These are phyloP conservation scores for Erpornis zantholeuca DNA, from an alignment of 2,113 vertebrate genomes.

Conservation along the genomic window DNA sequence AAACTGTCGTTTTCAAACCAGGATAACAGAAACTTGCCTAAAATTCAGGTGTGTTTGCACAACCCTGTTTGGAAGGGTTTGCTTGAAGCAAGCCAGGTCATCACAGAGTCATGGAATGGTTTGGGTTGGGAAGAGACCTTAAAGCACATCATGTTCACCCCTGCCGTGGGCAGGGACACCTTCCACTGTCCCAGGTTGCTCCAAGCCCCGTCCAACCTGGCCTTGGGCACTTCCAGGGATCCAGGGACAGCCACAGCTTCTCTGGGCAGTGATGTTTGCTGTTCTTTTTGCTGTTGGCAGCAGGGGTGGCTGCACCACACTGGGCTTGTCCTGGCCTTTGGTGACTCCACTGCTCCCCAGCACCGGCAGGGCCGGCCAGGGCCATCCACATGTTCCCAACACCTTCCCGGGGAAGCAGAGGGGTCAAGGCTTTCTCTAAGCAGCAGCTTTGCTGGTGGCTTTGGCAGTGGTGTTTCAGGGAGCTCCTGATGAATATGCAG, in stretches of 20 bases:
- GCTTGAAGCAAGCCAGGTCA: not conserved
- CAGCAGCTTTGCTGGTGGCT: not conserved
- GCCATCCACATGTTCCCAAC: not conserved
- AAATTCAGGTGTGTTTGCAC: not conserved
- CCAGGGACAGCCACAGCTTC: not conserved
- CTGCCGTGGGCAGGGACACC: not conserved
- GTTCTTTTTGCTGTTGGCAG: not conserved
- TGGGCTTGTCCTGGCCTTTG: not conserved
- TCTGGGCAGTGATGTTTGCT: not conserved
- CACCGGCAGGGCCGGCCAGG: not conserved
- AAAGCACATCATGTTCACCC: fast-evolving
- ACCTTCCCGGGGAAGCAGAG: not conserved
- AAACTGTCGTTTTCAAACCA: fast-evolving
- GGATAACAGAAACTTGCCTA: fast-evolving
- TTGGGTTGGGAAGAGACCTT: not conserved
- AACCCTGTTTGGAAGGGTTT: not conserved
- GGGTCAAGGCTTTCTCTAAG: not conserved
- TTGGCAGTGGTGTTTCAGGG: not conserved
- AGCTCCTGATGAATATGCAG: constrained; percentile 50
- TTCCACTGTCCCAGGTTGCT: fast-evolving
- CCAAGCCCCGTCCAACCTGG: not conserved
- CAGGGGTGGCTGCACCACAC: fast-evolving
- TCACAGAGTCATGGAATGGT: fast-evolving
- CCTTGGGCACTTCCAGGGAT: not conserved
- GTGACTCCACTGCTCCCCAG: not conserved